Base-by-base conservation (phyloP, 2,113 vertebrate genomes). In the Gobius niger region DNA sequence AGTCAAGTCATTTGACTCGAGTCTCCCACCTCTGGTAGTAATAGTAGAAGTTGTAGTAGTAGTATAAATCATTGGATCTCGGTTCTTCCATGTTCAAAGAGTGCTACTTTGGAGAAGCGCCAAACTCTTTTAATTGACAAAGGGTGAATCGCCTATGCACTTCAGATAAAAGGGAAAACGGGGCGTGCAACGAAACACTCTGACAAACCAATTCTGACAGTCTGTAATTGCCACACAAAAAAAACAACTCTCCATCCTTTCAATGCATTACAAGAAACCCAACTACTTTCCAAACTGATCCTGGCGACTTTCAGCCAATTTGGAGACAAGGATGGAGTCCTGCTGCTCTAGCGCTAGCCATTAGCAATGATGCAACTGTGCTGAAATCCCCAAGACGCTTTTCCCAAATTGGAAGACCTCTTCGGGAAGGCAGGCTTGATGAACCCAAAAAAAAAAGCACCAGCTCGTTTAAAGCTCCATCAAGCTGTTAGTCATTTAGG, bases 291-390 rank as follows among this genome's bases (percentile, higher is more conserved):
- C 24, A 57, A 13, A 34, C 24, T 57, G 24, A 57, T 19, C 19
- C 54, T 40, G 12, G 54, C 40, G 19, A 24, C 54, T 34, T 40
- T 19, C 14, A 57, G 40, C 54, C 54, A 57, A 57, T 57, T 57
- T 57, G 24, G 6, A 40, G 40, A 34, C 54, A 57, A 34, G 54
- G 24, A 34, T 57, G 12, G 24, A 34, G 54, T 57, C 54, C 54
- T 3, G 54, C 24, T 13, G 24, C 54, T 40, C 54, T 40, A 57
- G 54, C 12, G 12, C 40, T 57, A 40, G 24, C 54, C 54, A 40
- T 57, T 34, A 40, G 24, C 24, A 40, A 40, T 57, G 54, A 57
- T 41, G 54, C 54, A 57, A 57, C 18, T 40, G 54, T 57, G 54
- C 54, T 57, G 54, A 40, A 57, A 57, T 57, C 7, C 24, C 24